Conservation (phyloP, 2,888 invertebrate species). For the Gibbula magus region DNA sequence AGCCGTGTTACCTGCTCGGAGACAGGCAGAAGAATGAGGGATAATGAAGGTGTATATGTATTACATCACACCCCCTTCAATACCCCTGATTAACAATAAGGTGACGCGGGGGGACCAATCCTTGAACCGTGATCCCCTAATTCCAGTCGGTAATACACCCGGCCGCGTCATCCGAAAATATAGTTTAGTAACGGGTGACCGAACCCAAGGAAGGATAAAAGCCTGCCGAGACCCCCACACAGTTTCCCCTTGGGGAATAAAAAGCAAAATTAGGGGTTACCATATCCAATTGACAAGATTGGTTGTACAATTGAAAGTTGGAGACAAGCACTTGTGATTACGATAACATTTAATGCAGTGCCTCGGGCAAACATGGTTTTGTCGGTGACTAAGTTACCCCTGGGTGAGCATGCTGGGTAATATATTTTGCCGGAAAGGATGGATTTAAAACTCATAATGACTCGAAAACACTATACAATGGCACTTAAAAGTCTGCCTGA, state of each 20-base stretch:
- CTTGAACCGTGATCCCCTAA: neutral
- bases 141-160: neutral
- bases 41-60: slow-evolving; percentile 1
- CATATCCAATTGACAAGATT: neutral
- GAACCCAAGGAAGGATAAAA: neutral
- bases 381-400: neutral
- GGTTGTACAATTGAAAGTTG: neutral
- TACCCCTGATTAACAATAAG: slow-evolving; percentile 10
- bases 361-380: neutral
- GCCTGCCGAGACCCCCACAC: neutral
- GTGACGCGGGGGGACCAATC: neutral
- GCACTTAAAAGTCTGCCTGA: neutral
- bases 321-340: slow-evolving; percentile 18
- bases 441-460: neutral
- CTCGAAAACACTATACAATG: neutral
- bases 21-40: neutral
- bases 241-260: slow-evolving; percentile 1
- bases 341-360: neutral
- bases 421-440: neutral
- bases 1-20: neutral
- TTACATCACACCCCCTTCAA: slow-evolving; percentile 1
- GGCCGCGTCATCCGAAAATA: neutral
- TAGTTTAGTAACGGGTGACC: slow-evolving; percentile 4
- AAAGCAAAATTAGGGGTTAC: slow-evolving; percentile 3
- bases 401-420: neutral